These are phyloP conservation scores for Trichosurus vulpecula DNA, from an alignment of 2,797 vertebrate genomes.

Conservation along the genomic window DNA sequence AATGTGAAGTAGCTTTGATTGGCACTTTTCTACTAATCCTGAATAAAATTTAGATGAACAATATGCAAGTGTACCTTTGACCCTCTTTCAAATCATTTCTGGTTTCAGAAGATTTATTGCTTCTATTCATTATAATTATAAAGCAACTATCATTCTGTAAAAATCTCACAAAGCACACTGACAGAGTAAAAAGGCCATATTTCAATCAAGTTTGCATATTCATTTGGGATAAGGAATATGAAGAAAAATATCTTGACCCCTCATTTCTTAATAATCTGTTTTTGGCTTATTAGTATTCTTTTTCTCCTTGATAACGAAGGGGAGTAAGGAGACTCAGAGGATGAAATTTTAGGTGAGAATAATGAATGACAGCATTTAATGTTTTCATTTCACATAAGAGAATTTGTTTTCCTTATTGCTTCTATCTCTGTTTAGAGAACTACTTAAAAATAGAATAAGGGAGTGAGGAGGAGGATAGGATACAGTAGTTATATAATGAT, in stretches of 20 bases:
- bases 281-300: background rate
- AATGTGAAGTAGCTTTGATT: background rate
- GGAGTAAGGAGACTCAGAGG: background rate
- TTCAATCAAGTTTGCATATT: conserved; percentile 26
- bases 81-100: conserved; percentile 26
- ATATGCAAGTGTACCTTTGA: background rate
- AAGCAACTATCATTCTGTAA: conserved; percentile 10
- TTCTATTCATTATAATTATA: conserved; percentile 3
- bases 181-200: background rate
- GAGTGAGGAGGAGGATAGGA: background rate
- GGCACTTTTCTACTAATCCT: conserved; percentile 1
- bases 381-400: background rate
- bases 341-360: conserved; percentile 1
- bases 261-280: conserved; percentile 21
- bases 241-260: conserved; percentile 20
- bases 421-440: background rate
- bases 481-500: background rate
- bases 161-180: background rate
- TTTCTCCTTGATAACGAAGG: background rate
- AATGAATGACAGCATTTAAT: background rate
- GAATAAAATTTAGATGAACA: conserved; percentile 22
- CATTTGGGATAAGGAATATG: background rate
- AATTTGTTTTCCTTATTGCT: conserved; percentile 1
- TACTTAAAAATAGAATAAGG: background rate
- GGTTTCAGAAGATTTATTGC: conserved; percentile 16